These are phyloP conservation scores for Tromatobia lineatoria DNA, from an alignment of 2,888 invertebrate species.

Conservation along the genomic window DNA sequence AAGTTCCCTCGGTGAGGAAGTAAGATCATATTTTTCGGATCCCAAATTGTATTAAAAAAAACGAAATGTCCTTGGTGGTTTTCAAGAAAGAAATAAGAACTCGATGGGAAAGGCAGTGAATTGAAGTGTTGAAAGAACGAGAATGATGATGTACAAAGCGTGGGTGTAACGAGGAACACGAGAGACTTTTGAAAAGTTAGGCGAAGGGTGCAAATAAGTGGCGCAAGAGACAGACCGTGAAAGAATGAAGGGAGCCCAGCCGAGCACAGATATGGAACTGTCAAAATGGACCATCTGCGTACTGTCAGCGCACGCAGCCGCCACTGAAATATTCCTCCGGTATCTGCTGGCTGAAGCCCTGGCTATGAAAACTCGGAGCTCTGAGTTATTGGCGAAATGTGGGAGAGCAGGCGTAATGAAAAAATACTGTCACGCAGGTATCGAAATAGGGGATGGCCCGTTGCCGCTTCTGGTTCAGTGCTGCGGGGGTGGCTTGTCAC, in stretches of 20 bases:
- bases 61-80: not conserved
- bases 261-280: conserved; percentile 68
- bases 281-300: conserved; percentile 75
- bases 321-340: conserved; percentile 71
- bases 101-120: not conserved
- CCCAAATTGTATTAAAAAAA: not conserved
- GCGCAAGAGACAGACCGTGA: conserved; percentile 62
- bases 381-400: conserved; percentile 74
- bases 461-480: conserved; percentile 38
- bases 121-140: conserved; percentile 25
- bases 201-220: conserved; percentile 65
- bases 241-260: conserved; percentile 44
- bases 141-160: conserved; percentile 43
- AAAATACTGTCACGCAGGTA: conserved; percentile 73
- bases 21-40: not conserved
- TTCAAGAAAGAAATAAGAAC: conserved; percentile 11
- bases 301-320: conserved; percentile 71
- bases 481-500: conserved; percentile 61
- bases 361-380: conserved; percentile 69
- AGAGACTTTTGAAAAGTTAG: conserved; percentile 58
- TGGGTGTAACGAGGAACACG: conserved; percentile 27
- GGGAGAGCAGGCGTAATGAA: conserved; percentile 71
- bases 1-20: too few relatives aligned
- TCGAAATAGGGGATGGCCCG: conserved; percentile 64
- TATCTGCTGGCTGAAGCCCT: conserved; percentile 33